A percentile compares a stretch with the other conserved stretches of the same genome.
Evolutionary conservation across 2,113 vertebrate genomes (phyloP).

Genomic region (Rhipidura dahli): DNA sequence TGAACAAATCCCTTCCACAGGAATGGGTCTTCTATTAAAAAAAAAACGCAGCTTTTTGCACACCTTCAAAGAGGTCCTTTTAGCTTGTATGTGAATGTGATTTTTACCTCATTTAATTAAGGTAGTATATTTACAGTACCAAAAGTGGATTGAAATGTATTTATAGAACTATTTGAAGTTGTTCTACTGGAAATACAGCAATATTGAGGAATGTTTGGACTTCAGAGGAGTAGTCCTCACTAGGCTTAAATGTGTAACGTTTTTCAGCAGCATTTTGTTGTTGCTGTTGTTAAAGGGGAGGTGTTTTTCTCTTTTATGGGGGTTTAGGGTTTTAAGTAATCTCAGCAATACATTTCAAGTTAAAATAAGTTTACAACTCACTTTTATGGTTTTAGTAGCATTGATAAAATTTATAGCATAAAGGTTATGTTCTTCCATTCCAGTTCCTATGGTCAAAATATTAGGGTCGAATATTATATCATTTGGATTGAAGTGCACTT

Average conservation of each 20-base stretch:
- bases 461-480: slow-evolving; percentile 99
- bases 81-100: background rate
- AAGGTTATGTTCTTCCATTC: slow-evolving; percentile 93
- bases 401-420: slow-evolving; percentile 91
- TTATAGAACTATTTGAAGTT: background rate
- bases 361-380: slow-evolving; percentile 60
- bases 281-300: fast-evolving
- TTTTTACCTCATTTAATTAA: background rate
- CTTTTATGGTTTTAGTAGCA: slow-evolving; percentile 89
- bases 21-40: background rate
- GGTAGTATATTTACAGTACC: background rate
- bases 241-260: background rate
- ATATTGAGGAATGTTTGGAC: background rate
- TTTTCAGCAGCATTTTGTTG: background rate
- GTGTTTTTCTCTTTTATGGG: background rate
- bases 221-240: background rate
- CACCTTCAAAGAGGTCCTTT: background rate
- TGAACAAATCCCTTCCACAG: background rate
- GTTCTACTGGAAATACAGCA: background rate
- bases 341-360: background rate
- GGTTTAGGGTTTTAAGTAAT: background rate
- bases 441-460: slow-evolving; percentile 96
- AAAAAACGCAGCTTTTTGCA: background rate
- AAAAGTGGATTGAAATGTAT: background rate
- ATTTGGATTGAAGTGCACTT: slow-evolving; percentile 85